Conservation (phyloP, 92 coral and sea anemone genomes). For the Pocillopora meandrina region DNA sequence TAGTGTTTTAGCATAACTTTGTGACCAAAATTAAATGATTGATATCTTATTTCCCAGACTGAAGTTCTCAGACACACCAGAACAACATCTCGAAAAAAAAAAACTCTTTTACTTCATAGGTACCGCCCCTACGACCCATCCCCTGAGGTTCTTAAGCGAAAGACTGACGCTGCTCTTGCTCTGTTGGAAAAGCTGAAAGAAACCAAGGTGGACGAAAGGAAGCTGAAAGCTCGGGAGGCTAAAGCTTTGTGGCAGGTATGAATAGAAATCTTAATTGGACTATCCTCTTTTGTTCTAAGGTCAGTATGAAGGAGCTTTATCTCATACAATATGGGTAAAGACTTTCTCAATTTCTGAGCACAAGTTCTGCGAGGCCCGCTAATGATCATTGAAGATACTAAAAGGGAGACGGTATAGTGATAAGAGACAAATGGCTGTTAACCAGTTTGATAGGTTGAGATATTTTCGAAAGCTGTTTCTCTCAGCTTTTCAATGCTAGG, state of each 20-base stretch:
- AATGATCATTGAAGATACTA: too few species aligned
- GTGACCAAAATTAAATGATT: too few species aligned
- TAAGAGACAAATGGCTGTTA: too few species aligned
- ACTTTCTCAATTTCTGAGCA: too few species aligned
- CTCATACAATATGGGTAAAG: too few species aligned
- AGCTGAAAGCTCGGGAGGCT: constrained; percentile 81
- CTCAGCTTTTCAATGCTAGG: too few species aligned
- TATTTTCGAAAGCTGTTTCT: too few species aligned
- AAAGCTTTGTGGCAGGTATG: constrained; percentile 92
- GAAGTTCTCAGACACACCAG: background rate
- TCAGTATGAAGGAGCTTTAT: background rate
- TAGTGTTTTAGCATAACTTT: too few species aligned
- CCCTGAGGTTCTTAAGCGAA: constrained; percentile 73
- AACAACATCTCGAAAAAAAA: background rate
- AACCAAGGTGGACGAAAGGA: constrained; percentile 62
- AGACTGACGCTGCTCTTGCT: constrained; percentile 71
- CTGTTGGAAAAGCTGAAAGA: constrained; percentile 62
- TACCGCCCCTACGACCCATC: constrained; percentile 85
- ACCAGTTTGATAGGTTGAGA: too few species aligned
- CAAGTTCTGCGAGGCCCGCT: too few species aligned
- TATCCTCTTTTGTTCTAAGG: background rate
- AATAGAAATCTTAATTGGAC: background rate
- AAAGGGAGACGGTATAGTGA: too few species aligned
- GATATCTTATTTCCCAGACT: background rate
- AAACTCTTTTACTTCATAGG: constrained; percentile 34